Evolutionary conservation across 2,797 vertebrate genomes (phyloP).

Genomic region (Brachyalestes nurse): DNA sequence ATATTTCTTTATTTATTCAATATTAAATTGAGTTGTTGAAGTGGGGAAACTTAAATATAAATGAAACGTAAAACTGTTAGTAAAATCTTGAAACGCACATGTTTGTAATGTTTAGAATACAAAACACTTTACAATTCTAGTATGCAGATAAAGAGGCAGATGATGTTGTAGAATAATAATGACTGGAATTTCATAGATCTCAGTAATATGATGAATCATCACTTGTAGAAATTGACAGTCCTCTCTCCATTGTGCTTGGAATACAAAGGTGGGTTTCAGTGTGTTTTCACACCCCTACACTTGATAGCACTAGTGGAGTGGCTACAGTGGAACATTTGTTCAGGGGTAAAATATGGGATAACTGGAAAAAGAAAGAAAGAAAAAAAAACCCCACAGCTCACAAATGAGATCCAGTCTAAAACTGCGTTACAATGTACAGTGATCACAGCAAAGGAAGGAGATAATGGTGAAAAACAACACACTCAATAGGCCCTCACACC

Average conservation of each 20-base stretch:
- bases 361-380: slow-evolving; percentile 38
- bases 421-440: slow-evolving; percentile 72
- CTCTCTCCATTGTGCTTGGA: slow-evolving; percentile 34
- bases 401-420: slow-evolving; percentile 41
- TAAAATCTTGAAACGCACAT: slow-evolving; percentile 83
- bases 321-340: not conserved
- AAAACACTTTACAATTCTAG: slow-evolving; percentile 84
- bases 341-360: slow-evolving; percentile 18
- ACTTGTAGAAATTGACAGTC: slow-evolving; percentile 39
- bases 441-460: slow-evolving; percentile 82
- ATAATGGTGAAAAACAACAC: slow-evolving; percentile 82
- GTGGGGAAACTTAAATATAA: slow-evolving; percentile 74
- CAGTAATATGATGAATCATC: slow-evolving; percentile 30
- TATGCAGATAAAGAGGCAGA: slow-evolving; percentile 77
- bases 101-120: slow-evolving; percentile 82
- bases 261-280: not conserved
- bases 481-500: slow-evolving; percentile 79
- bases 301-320: slow-evolving; percentile 74
- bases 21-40: slow-evolving; percentile 72
- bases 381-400: slow-evolving; percentile 43
- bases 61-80: slow-evolving; percentile 69
- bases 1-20: slow-evolving; percentile 74
- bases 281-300: slow-evolving; percentile 54
- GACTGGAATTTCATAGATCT: slow-evolving; percentile 55
- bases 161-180: slow-evolving; percentile 71